Evolutionary conservation across 1,140 invertebrate species (phyloP).

Genomic region (Dendrolimus punctatus): DNA sequence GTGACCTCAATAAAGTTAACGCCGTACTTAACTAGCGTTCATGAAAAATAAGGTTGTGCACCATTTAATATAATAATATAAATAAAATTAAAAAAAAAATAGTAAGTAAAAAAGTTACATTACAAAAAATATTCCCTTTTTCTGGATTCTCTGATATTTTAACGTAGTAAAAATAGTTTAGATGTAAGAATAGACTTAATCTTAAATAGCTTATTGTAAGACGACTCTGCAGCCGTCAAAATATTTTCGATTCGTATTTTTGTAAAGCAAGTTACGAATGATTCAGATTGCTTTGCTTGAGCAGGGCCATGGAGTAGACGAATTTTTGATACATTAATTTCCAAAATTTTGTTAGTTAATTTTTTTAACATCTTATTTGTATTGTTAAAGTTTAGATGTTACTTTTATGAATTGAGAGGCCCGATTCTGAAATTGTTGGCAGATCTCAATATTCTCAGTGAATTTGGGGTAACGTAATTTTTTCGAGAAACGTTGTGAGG

Average conservation of each 20-base stretch:
- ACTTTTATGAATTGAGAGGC: conserved; percentile 12
- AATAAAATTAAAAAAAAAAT: conserved; percentile 27
- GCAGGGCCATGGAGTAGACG: conserved; percentile 44
- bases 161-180: conserved; percentile 61
- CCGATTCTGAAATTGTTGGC: conserved; percentile 13
- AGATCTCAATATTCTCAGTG: conserved; percentile 6
- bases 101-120: conserved; percentile 51
- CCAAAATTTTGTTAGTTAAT: no score
- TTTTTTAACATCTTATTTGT: no score
- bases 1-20: conserved; percentile 60
- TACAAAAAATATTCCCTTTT: conserved; percentile 60
- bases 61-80: conserved; percentile 32
- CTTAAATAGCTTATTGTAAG: conserved; percentile 61
- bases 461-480: conserved; percentile 4
- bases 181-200: conserved; percentile 62
- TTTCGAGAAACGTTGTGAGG: conserved; percentile 33
- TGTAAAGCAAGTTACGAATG: conserved; percentile 69
- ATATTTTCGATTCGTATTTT: conserved; percentile 72
- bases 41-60: conserved; percentile 71
- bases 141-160: conserved; percentile 71
- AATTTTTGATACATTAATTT: background rate
- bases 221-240: conserved; percentile 57
- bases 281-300: conserved; percentile 65
- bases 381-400: no score
- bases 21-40: conserved; percentile 65